These are phyloP conservation scores for Auanema sp. DNA, from an alignment of 2,888 invertebrate species.

Conservation along the genomic window DNA sequence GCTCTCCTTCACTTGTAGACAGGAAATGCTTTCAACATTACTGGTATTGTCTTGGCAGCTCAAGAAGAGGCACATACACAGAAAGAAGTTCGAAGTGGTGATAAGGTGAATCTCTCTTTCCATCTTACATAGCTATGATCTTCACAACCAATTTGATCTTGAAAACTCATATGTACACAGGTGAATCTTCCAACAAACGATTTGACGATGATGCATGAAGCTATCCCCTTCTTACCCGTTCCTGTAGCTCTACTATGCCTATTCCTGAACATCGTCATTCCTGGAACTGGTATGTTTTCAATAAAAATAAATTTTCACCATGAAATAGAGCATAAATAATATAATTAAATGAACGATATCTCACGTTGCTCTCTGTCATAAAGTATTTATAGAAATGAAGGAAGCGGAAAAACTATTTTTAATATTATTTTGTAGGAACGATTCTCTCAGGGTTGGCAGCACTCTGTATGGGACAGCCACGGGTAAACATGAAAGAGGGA, in stretches of 20 bases:
- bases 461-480: slow-evolving; percentile 83
- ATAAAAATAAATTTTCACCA: too few relatives aligned
- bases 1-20: background rate
- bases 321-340: too few relatives aligned
- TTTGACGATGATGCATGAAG: slow-evolving; percentile 82
- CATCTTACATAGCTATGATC: background rate
- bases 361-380: too few relatives aligned
- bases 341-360: too few relatives aligned
- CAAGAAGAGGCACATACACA: slow-evolving; percentile 59
- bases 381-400: background rate
- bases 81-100: slow-evolving; percentile 56
- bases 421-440: slow-evolving; percentile 73
- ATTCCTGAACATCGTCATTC: slow-evolving; percentile 76
- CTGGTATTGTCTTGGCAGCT: slow-evolving; percentile 58
- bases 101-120: slow-evolving; percentile 43
- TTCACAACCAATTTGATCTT: background rate
- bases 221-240: slow-evolving; percentile 86
- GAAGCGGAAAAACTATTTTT: slow-evolving; percentile 8
- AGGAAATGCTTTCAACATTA: slow-evolving; percentile 53
- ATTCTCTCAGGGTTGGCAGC: slow-evolving; percentile 85
- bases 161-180: slow-evolving; percentile 22
- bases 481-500: slow-evolving; percentile 81
- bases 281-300: slow-evolving; percentile 75
- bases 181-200: slow-evolving; percentile 63
- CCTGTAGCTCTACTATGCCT: slow-evolving; percentile 85